Evolutionary conservation across 2,888 invertebrate species (phyloP).

Genomic region (Spilarctia lutea): DNA sequence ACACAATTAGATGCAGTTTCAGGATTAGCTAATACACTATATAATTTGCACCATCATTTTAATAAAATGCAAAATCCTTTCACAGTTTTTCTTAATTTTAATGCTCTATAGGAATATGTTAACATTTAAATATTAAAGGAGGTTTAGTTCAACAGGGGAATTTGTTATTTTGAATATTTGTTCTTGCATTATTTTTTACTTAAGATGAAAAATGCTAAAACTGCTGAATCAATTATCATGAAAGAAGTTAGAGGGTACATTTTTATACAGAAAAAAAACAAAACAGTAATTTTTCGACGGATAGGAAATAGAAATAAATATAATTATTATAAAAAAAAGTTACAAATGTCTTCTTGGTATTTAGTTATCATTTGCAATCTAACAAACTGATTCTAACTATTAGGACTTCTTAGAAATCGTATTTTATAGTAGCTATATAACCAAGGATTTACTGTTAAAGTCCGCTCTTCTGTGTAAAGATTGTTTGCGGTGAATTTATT

Average conservation of each 20-base stretch:
- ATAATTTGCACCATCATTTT: background rate
- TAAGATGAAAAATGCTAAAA: background rate
- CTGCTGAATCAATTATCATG: background rate
- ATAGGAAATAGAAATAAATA: no score
- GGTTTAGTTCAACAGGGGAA: no score
- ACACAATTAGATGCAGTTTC: background rate
- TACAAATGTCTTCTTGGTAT: background rate
- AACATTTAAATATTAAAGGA: no score
- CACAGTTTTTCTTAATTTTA: background rate
- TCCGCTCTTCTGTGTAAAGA: background rate
- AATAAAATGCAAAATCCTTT: background rate
- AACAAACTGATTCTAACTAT: background rate
- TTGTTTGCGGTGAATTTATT: background rate
- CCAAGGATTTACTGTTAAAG: background rate
- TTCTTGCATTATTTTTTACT: background rate
- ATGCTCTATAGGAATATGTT: background rate
- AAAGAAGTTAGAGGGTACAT: no score
- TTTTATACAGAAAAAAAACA: no score
- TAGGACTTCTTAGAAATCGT: background rate
- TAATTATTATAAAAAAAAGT: background rate
- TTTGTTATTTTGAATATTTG: background rate
- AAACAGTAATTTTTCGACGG: background rate
- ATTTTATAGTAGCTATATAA: background rate
- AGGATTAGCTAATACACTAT: background rate
- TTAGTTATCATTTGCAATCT: background rate